These are phyloP conservation scores for Eriocheir sinensis DNA, from an alignment of 1,140 invertebrate species.

Conservation along the genomic window DNA sequence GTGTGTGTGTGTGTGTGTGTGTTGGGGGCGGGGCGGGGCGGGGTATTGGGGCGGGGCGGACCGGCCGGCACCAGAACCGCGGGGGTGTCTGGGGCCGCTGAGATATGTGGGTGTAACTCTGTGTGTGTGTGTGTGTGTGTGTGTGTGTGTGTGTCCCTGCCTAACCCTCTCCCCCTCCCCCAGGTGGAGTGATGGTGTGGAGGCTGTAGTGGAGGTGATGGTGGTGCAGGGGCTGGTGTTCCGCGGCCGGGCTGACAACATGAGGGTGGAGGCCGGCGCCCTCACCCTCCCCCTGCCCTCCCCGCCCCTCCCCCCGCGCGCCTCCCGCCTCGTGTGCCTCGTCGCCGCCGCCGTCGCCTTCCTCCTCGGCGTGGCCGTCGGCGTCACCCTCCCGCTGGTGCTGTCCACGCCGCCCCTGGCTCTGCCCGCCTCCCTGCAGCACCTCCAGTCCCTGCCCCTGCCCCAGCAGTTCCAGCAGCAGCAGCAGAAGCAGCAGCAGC, in stretches of 20 bases:
- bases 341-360: conserved; percentile 80
- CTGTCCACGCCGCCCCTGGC: conserved; percentile 39
- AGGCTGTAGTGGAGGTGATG: conserved; percentile 53
- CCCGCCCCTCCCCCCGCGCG: conserved; percentile 73
- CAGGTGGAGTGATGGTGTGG: conserved; percentile 6
- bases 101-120: neutral
- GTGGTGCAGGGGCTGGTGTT: conserved; percentile 72
- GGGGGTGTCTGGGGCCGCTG: neutral
- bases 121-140: conserved; percentile 38
- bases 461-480: neutral
- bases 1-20: neutral
- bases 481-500: conserved; percentile 30
- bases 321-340: conserved; percentile 79
- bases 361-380: conserved; percentile 80
- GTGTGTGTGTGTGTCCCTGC: neutral
- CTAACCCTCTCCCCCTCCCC: neutral
- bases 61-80: neutral
- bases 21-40: conserved; percentile 29
- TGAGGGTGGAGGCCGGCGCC: conserved; percentile 66
- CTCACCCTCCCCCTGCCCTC: conserved; percentile 75
- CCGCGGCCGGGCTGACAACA: conserved; percentile 70
- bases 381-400: conserved; percentile 76
- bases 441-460: neutral
- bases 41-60: neutral
- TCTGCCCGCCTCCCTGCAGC: neutral